Base-by-base conservation (phyloP, 2,888 invertebrate species). In the Belgica antarctica region DNA sequence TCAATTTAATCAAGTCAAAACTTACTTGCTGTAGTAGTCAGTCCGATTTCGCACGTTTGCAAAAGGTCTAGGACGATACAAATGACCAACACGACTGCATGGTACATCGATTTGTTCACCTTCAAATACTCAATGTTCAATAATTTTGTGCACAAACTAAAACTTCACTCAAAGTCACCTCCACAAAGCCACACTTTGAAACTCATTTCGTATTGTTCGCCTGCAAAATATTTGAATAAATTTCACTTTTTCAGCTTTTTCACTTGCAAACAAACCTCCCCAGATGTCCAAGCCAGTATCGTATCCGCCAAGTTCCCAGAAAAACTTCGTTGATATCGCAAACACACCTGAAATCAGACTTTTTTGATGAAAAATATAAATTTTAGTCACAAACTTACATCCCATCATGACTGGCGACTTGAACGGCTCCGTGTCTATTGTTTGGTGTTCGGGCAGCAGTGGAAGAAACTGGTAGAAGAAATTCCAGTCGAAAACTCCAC, bases 381-480 rank as follows among this genome's bases (percentile, higher is more conserved):
- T 41, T 41, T n/a, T 41, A 15, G 15, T 10, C 2, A 41, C 12
- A 41, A 5, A 41, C 41, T 41, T 15, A 0, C 97, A 97, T 12
- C 97, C 97, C 72, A 96, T 96, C 97, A 97, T 97, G 0, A 98
- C 89, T 0, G 97, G 97, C 78, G 92, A 94, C 81, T 91, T 75
- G 71, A 75, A 77, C 0, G 79, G 79, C 28, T 74, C 72, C 0
- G 76, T 76, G 3, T 72, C 73, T 68, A 78, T 76, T 1, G 72
- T 66, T 3, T 74, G 71, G 19, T 70, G 61, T 2, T 12, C 61
- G 10, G 70, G 61, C 19, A 59, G 47, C 1, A 70, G 7, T 15
- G 70, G 70, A 15, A 70, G 15, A 41, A 36, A 61, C 36, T 70
- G 61, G 61, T 70, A 70, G 19, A 17, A 34, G 5, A 70, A 70